Percentiles rank a stretch among this genome's conserved stretches.
Conservation (phyloP, 2,888 invertebrate genomes). For the Archips crataeganus region DNA sequence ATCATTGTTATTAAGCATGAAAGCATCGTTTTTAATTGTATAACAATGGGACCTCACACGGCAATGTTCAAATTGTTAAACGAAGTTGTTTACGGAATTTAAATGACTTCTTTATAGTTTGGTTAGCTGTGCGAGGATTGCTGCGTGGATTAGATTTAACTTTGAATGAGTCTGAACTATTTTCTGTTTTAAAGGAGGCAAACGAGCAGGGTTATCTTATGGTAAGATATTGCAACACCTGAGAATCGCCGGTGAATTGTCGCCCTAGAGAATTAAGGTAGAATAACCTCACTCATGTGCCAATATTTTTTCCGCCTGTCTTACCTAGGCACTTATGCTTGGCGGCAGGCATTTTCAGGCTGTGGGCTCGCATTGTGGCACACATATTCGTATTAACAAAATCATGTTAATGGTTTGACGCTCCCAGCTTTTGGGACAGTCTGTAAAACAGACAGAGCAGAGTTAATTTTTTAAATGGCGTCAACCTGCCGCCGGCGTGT, state of each 20-base stretch:
- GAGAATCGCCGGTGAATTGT: too few relatives aligned
- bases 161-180: background rate
- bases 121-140: constrained; percentile 28
- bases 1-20: constrained; percentile 5
- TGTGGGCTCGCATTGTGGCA: too few relatives aligned
- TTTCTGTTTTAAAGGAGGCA: too few relatives aligned
- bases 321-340: too few relatives aligned
- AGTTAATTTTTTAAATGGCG: constrained; percentile 29
- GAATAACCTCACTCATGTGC: too few relatives aligned
- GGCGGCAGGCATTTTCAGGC: too few relatives aligned
- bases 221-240: too few relatives aligned
- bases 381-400: too few relatives aligned
- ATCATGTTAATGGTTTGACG: too few relatives aligned
- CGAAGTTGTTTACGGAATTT: constrained; percentile 29
- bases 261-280: too few relatives aligned
- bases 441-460: constrained; percentile 14
- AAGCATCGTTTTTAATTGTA: constrained; percentile 26
- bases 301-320: too few relatives aligned
- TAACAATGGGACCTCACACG: constrained; percentile 41
- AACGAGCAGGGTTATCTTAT: too few relatives aligned
- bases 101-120: constrained; percentile 28
- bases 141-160: background rate
- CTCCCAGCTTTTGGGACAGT: background rate
- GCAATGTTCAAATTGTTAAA: constrained; percentile 23
- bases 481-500: constrained; percentile 42